These are phyloP conservation scores for Aselliscus stoliczkanus DNA, from an alignment of 2,797 vertebrate genomes.

Conservation along the genomic window DNA sequence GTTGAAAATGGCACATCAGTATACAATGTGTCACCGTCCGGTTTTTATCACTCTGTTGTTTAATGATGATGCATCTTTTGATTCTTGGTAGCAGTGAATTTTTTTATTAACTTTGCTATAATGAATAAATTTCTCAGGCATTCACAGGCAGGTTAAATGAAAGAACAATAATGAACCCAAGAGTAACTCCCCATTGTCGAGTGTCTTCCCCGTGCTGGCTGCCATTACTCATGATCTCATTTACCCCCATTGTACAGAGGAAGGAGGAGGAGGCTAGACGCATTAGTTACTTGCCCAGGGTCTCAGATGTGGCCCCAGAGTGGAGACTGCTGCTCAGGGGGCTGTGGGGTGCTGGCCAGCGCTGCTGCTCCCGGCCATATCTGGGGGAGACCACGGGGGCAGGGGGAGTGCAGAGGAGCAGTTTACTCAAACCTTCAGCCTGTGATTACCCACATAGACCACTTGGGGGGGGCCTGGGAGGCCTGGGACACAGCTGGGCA, in stretches of 20 bases:
- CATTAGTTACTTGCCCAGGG: neutral
- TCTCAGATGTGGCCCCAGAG: neutral
- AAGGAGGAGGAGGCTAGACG: neutral
- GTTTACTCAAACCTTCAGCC: neutral
- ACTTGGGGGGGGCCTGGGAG: neutral
- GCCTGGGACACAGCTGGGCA: neutral
- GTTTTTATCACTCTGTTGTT: neutral
- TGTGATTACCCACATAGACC: neutral
- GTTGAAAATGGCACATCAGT: neutral
- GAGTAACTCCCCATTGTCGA: neutral
- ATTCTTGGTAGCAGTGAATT: neutral
- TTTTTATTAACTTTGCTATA: neutral
- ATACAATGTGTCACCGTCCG: too few relatives aligned
- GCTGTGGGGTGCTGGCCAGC: neutral
- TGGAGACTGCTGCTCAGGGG: neutral
- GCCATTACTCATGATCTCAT: neutral
- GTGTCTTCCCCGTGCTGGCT: rapidly evolving
- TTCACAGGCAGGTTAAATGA: neutral
- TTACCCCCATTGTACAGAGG: neutral
- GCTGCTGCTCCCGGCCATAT: rapidly evolving
- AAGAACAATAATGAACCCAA: neutral
- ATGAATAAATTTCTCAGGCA: neutral
- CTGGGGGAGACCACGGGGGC: neutral
- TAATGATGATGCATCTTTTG: neutral
- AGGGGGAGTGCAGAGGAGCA: neutral